phyloP scores from a whole-genome alignment of 30 jellyfish, hydroid and myxozoan genomes.

The Aurelia aurita complex sp. Pacific region DNA sequence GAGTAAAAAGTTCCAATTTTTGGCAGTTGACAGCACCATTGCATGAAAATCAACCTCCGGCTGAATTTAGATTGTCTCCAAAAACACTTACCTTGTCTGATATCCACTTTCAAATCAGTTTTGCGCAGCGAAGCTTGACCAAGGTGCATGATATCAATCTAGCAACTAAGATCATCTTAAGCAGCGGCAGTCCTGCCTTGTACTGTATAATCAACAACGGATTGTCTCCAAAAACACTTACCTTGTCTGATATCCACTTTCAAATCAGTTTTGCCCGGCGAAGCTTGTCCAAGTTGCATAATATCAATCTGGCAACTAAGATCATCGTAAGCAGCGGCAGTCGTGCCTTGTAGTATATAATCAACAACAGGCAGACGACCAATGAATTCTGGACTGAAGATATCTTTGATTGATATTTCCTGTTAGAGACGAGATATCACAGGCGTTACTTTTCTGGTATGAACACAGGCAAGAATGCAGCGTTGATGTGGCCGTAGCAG shows the following conservation, averaged over 20 bases:
- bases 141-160: not conserved
- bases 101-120: not conserved
- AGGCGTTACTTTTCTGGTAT: no score
- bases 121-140: not conserved
- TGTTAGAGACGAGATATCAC: not conserved
- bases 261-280: not conserved
- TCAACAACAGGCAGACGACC: not conserved
- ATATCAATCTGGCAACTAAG: not conserved
- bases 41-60: not conserved
- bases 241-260: conserved; percentile 6
- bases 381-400: not conserved
- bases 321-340: not conserved
- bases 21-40: no score
- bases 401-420: conserved; percentile 1
- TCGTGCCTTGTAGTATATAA: not conserved
- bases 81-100: not conserved
- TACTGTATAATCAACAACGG: not conserved
- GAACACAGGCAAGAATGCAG: no score
- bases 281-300: not conserved
- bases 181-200: not conserved
- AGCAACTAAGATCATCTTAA: not conserved
- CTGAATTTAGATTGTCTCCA: not conserved
- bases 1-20: no score
- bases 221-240: not conserved
- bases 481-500: no score